phyloP scores from a whole-genome alignment of 2,888 invertebrate genomes.

The Drosophila neutralis region DNA sequence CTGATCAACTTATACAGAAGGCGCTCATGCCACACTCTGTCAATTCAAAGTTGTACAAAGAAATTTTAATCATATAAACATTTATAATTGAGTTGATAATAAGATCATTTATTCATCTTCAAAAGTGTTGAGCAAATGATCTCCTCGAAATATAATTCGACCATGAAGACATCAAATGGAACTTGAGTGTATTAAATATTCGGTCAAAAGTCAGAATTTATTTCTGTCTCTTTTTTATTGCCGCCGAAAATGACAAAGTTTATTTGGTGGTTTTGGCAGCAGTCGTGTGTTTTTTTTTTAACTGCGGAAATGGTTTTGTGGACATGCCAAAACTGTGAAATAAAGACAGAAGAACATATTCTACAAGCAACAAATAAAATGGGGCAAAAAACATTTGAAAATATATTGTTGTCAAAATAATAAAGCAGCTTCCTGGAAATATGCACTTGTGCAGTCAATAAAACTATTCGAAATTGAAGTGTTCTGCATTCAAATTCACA shows the following conservation, averaged over 20 bases:
- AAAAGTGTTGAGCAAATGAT: too few species aligned
- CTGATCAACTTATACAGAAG: too few species aligned
- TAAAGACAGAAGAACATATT: constrained; percentile 12
- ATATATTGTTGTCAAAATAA: neutral
- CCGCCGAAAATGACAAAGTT: constrained; percentile 60
- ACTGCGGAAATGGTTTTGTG: constrained; percentile 53
- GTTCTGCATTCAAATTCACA: neutral
- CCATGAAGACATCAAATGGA: too few species aligned
- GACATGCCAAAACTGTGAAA: constrained; percentile 40
- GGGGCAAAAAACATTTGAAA: neutral
- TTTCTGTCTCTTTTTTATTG: neutral
- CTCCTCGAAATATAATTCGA: too few species aligned
- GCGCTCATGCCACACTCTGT: too few species aligned
- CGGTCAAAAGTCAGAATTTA: neutral
- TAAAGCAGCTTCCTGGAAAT: neutral
- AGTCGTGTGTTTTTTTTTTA: constrained; percentile 30
- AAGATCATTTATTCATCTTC: too few species aligned
- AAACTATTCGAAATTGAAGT: neutral
- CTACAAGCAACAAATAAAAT: neutral
- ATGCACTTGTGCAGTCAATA: neutral
- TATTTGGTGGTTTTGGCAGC: constrained; percentile 60
- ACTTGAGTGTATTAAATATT: constrained; percentile 1
- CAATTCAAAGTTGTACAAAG: too few species aligned
- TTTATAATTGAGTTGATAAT: too few species aligned
- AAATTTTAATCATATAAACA: too few species aligned